Conservation (phyloP, 2,113 vertebrate species). For the Protobothrops mucrosquamatus region DNA sequence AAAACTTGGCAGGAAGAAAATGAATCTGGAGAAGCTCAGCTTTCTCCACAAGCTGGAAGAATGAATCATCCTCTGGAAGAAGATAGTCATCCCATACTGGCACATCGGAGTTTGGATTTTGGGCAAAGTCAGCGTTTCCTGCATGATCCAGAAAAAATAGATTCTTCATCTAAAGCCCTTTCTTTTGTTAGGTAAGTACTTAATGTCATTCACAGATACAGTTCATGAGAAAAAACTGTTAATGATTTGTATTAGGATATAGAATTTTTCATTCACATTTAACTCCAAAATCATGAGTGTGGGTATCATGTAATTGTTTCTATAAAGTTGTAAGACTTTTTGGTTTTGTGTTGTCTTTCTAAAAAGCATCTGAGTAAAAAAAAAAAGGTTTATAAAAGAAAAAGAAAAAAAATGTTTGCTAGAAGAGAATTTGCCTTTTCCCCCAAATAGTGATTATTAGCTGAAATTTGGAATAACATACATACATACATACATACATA, state of each 20-base stretch:
- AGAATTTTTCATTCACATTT: fast-evolving
- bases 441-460: background rate
- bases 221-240: background rate
- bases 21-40: conserved; percentile 92
- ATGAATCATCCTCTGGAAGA: conserved; percentile 88
- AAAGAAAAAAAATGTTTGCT: background rate
- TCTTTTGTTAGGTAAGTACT: conserved; percentile 78
- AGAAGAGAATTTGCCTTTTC: background rate
- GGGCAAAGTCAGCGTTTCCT: conserved; percentile 92
- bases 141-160: conserved; percentile 80
- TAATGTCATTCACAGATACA: background rate
- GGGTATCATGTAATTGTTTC: background rate
- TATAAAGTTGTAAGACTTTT: background rate
- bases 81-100: conserved; percentile 81
- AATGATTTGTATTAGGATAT: background rate
- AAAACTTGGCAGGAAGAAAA: conserved; percentile 94
- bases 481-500: too few species aligned
- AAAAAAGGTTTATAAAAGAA: background rate
- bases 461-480: background rate
- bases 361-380: background rate
- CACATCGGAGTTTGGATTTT: conserved; percentile 91
- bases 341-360: background rate
- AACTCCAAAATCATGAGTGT: background rate
- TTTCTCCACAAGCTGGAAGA: conserved; percentile 94
- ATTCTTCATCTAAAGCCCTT: conserved; percentile 87